Evolutionary conservation across 2,797 vertebrate species (phyloP).

Genomic region (Dermochelys coriacea): DNA sequence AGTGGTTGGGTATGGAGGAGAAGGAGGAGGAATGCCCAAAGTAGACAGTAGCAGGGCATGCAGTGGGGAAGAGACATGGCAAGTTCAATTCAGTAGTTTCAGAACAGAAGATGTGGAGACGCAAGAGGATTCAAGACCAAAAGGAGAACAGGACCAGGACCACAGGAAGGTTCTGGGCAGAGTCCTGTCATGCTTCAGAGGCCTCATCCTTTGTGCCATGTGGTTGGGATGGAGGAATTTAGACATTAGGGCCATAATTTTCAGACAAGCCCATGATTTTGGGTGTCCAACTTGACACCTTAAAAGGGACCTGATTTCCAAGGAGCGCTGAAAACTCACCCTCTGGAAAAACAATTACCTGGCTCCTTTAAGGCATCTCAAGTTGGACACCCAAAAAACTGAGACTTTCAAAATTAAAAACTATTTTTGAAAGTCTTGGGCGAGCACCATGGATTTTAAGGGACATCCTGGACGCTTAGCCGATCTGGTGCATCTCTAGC

Average conservation of each 20-base stretch:
- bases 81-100: background rate
- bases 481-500: conserved; percentile 22
- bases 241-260: background rate
- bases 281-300: background rate
- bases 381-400: background rate
- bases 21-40: background rate
- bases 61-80: background rate
- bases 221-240: background rate
- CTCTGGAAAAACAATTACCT: background rate
- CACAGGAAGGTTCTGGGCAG: background rate
- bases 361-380: background rate
- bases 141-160: conserved; percentile 29
- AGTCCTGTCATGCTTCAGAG: background rate
- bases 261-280: background rate
- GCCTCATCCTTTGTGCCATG: background rate
- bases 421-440: conserved; percentile 11
- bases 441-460: background rate
- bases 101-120: background rate
- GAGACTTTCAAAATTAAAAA: background rate
- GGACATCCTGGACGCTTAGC: background rate
- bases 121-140: background rate
- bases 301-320: conserved; percentile 13
- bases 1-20: background rate
- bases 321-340: background rate
- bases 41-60: background rate